Evolutionary conservation across 30 jellyfish, hydroid and myxozoan genomes (phyloP), one percentile per base, ranked within the genome.

Genomic region (Catostylus mosaicus): DNA sequence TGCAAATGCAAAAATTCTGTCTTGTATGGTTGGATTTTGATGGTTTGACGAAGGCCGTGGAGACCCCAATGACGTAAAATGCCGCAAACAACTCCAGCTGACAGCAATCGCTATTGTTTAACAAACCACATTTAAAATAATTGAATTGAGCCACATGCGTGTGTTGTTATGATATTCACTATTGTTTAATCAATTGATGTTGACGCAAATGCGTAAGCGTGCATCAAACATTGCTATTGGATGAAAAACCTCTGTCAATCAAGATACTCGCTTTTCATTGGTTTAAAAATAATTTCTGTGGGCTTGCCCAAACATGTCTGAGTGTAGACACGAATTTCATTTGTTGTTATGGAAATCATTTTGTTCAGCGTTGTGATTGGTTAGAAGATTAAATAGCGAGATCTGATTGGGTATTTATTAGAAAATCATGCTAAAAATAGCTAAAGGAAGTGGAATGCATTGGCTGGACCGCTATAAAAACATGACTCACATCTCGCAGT

Each of bases 151-250:
- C 84, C 72, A 73, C 52, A 73, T 73, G 84, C 84, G 69, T 30
- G 46, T 26, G 67, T 52, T 52, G 67, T 52, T 52, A 20, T 52
- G 67, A 26, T 20, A 73, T 10, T 29, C 32, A 45, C 52, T 10
- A 0, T 73, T 46, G 84, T 73, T 24, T 31, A 2, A 4, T 32
- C 3, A 22, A 45, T 54, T 22, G 54, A 38, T 24, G 73, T 52
- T 29, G n/a, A 37, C 23, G 31, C 38, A 27, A 5, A 22, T 43
- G 22, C 83, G 52, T 9, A 19, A 31, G 52, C 66, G 38, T 46
- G 85, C 74, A 62, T 74, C 71, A 48, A 74, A 57, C 85, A 51
- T 26, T 31, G 19, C 63, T 31, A 74, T 74, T 74, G 85, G 85
- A 34, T 51, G 16, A n/a, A 18, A 16, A 8, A 12, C 56, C 5